These are phyloP conservation scores for Rotaria sp. DNA, from an alignment of 2,888 invertebrate species.

Conservation along the genomic window DNA sequence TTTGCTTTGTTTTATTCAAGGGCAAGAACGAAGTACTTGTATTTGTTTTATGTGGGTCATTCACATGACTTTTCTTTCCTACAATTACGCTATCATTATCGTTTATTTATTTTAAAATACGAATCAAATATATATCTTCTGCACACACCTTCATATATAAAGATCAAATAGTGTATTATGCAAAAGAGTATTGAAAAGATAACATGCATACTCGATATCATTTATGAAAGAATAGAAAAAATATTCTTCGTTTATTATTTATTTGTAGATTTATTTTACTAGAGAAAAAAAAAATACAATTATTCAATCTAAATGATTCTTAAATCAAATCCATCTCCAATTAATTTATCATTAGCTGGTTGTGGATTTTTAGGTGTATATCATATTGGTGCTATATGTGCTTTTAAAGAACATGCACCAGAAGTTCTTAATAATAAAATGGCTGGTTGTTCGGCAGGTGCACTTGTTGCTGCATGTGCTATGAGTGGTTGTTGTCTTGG, in stretches of 20 bases:
- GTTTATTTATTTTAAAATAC: not conserved
- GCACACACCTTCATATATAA: too few species aligned
- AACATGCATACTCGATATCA: too few species aligned
- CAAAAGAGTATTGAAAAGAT: too few species aligned
- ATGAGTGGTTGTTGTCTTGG: slow-evolving; percentile 60
- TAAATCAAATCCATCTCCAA: slow-evolving; percentile 23
- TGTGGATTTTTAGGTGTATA: slow-evolving; percentile 98
- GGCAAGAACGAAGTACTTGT: not conserved
- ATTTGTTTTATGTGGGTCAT: not conserved
- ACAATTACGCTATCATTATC: not conserved
- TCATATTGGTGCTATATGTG: slow-evolving; percentile 94
- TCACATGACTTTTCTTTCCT: not conserved
- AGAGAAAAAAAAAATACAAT: not conserved
- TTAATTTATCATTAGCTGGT: slow-evolving; percentile 80
- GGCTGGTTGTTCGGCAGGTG: slow-evolving; percentile 77
- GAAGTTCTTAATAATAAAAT: slow-evolving; percentile 63
- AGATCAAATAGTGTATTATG: too few species aligned
- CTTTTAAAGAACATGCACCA: slow-evolving; percentile 89
- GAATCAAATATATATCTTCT: too few species aligned
- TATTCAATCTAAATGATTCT: not conserved
- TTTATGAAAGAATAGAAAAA: too few species aligned
- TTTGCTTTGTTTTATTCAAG: not conserved
- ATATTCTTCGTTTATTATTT: not conserved
- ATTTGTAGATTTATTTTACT: not conserved
- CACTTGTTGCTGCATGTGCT: slow-evolving; percentile 76